Conservation (phyloP, 2,797 vertebrate genomes). For the Manis crassicaudata region DNA sequence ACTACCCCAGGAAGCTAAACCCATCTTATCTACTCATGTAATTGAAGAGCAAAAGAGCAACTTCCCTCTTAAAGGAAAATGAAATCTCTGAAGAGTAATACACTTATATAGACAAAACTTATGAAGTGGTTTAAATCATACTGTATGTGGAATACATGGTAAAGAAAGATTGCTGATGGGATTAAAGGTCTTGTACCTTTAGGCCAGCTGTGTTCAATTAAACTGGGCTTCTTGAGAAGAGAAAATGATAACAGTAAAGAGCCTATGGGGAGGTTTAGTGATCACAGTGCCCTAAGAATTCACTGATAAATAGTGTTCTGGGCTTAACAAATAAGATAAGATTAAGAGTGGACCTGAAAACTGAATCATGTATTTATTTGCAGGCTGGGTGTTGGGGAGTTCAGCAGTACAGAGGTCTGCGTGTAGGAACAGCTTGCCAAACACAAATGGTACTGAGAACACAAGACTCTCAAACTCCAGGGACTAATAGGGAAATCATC, state of each 20-base stretch:
- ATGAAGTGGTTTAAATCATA: slow-evolving; percentile 44
- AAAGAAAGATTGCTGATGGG: slow-evolving; percentile 48
- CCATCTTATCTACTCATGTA: slow-evolving; percentile 39
- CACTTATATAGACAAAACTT: slow-evolving; percentile 50
- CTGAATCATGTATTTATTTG: neutral
- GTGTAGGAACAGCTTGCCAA: neutral
- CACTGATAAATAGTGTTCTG: slow-evolving; percentile 16
- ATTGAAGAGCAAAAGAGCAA: slow-evolving; percentile 46
- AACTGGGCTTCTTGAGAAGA: neutral
- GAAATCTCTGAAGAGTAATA: neutral
- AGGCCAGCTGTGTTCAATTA: slow-evolving; percentile 52
- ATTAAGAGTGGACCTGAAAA: slow-evolving; percentile 32
- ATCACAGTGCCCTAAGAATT: neutral
- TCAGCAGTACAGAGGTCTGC: neutral
- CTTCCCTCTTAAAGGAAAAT: slow-evolving; percentile 38
- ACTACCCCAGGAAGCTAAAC: slow-evolving; percentile 31
- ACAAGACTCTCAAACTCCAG: neutral
- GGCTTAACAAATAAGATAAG: slow-evolving; percentile 36
- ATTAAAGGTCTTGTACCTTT: slow-evolving; percentile 19
- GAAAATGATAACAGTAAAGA: neutral
- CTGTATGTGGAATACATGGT: slow-evolving; percentile 37
- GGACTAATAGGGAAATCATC: neutral
- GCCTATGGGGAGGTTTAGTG: neutral
- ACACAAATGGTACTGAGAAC: rapidly evolving
- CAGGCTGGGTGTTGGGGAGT: neutral